Conservation (phyloP, 1,140 invertebrate genomes). For the Calycopis cecrops region DNA sequence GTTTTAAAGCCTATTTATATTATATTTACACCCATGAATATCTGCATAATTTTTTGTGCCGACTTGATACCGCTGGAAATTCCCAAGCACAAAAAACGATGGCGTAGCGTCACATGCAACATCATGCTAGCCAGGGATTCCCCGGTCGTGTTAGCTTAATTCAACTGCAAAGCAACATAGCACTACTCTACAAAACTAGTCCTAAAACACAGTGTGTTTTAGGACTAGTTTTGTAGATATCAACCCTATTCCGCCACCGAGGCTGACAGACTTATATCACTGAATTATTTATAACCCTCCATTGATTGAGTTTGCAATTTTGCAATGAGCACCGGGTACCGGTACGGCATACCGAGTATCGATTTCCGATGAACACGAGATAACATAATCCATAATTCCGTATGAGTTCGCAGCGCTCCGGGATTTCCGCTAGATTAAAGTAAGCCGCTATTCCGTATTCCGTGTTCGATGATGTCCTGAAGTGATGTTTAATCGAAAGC, state of each 20-base stretch:
- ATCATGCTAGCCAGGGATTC: no score
- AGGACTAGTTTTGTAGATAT: no score
- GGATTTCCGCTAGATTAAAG: not conserved
- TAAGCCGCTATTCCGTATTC: not conserved
- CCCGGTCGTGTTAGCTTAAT: no score
- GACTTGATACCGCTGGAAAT: no score
- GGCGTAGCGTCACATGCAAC: no score
- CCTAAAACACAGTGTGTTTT: no score
- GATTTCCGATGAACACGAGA: not conserved
- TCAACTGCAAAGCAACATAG: no score
- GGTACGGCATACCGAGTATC: not conserved
- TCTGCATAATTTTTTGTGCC: no score
- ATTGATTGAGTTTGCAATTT: constrained; percentile 21
- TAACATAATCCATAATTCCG: constrained; percentile 11
- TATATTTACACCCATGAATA: no score
- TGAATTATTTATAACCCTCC: constrained; percentile 19
- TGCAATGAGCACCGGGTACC: constrained; percentile 16
- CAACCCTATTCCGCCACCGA: not conserved
- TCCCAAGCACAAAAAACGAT: no score
- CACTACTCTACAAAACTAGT: no score
- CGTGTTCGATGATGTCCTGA: not conserved
- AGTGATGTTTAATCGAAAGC: not conserved
- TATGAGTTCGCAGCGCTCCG: not conserved
- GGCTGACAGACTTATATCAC: constrained; percentile 13
- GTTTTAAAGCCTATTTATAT: no score